A percentile compares a stretch with the other conserved stretches of the same genome.
These are phyloP conservation scores for Diogma glabrata DNA, from an alignment of 2,888 invertebrate genomes.

Conservation along the genomic window DNA sequence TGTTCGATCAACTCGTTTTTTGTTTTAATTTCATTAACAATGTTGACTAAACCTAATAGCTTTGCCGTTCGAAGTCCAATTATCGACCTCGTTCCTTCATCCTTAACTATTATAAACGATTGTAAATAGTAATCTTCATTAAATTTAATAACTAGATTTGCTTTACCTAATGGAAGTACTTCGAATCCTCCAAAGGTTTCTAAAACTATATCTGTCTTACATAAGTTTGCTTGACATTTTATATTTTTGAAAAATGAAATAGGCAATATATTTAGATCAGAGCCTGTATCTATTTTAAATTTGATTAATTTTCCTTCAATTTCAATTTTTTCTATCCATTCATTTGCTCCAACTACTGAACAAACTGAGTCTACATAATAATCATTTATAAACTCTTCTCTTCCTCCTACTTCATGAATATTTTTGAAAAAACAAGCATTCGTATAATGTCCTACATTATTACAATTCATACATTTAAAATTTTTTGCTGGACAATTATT, in stretches of 20 bases:
- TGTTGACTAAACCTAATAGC: neutral
- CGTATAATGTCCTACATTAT: neutral
- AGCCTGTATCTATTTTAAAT: neutral
- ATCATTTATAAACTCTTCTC: too few species aligned
- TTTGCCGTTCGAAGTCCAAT: neutral
- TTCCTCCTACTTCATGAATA: too few species aligned
- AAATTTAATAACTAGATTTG: too few species aligned
- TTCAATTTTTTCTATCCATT: neutral
- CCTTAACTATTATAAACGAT: neutral
- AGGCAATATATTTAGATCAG: neutral
- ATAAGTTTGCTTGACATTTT: too few species aligned
- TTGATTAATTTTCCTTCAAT: neutral
- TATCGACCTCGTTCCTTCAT: neutral
- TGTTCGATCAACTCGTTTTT: too few species aligned
- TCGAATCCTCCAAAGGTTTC: too few species aligned
- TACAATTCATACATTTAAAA: neutral
- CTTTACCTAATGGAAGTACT: too few species aligned
- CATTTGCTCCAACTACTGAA: too few species aligned
- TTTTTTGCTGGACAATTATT: neutral
- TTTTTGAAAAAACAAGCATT: too few species aligned
- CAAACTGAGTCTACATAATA: too few species aligned
- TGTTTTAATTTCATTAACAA: neutral
- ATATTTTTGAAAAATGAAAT: too few species aligned
- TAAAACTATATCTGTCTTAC: neutral
- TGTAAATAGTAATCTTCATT: too few species aligned